Percentiles rank a stretch among this genome's conserved stretches.
These are phyloP conservation scores for Sphenopsis melanotis DNA, from an alignment of 2,797 vertebrate species.

Conservation along the genomic window DNA sequence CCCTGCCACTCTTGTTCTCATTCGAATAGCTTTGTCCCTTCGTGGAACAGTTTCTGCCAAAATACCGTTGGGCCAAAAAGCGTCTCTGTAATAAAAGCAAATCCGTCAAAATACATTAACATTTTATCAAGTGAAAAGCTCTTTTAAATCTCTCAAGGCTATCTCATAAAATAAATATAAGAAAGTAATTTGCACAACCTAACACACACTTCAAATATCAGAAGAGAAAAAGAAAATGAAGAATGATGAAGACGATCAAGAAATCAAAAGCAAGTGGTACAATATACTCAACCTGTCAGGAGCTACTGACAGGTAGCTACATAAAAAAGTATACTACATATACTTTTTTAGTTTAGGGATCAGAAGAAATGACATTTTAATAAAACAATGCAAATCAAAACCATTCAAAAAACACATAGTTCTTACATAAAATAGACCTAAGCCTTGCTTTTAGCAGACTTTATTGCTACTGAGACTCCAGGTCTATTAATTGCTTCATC, in stretches of 20 bases:
- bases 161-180: neutral
- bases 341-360: neutral
- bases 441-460: neutral
- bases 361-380: neutral
- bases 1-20: slow-evolving; percentile 94
- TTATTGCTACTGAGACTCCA: neutral
- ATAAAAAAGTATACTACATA: too few species aligned
- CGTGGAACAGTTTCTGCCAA: slow-evolving; percentile 90
- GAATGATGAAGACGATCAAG: neutral
- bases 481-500: neutral
- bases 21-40: slow-evolving; percentile 91
- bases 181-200: neutral
- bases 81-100: slow-evolving; percentile 82
- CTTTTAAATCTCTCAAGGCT: neutral
- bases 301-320: too few species aligned
- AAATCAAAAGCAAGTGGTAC: neutral
- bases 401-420: neutral
- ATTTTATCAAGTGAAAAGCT: slow-evolving; percentile 1
- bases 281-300: neutral
- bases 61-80: slow-evolving; percentile 98
- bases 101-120: slow-evolving; percentile 49
- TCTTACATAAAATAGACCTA: neutral
- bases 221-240: neutral
- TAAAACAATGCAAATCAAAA: neutral
- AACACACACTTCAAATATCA: neutral